Evolutionary conservation across 2,888 invertebrate genomes (phyloP).

Genomic region (Antitype chi): DNA sequence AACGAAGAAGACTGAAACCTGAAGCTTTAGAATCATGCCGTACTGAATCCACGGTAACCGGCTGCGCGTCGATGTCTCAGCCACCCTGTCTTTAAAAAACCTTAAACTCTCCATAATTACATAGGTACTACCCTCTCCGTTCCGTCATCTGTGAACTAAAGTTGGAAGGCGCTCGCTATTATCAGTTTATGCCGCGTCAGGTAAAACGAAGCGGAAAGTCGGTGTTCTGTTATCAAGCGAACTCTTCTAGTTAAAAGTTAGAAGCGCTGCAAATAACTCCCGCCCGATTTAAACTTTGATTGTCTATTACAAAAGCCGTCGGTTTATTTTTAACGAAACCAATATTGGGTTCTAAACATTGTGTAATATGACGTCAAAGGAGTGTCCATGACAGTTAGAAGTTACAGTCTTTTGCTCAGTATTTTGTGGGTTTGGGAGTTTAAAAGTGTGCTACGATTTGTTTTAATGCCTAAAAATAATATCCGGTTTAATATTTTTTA

Average conservation of each 20-base stretch:
- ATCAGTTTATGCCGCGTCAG: slow-evolving; percentile 63
- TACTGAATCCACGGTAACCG: too few species aligned
- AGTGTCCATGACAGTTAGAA: slow-evolving; percentile 17
- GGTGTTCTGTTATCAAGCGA: slow-evolving; percentile 70
- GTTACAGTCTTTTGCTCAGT: background rate
- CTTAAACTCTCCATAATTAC: background rate
- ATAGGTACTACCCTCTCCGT: background rate
- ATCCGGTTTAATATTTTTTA: background rate
- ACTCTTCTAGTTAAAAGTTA: slow-evolving; percentile 84
- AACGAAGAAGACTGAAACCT: too few species aligned
- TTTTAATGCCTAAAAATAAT: background rate
- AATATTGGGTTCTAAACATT: slow-evolving; percentile 47
- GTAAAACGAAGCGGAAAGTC: slow-evolving; percentile 62
- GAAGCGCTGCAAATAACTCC: slow-evolving; percentile 71
- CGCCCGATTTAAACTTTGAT: slow-evolving; percentile 79
- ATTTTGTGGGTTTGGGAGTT: background rate
- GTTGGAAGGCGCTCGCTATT: slow-evolving; percentile 47
- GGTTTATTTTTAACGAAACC: slow-evolving; percentile 70
- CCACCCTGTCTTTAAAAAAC: background rate
- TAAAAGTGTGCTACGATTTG: background rate
- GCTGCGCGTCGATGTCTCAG: too few species aligned
- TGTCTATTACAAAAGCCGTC: slow-evolving; percentile 75
- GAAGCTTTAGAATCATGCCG: too few species aligned
- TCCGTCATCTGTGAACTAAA: slow-evolving; percentile 44
- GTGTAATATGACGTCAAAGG: slow-evolving; percentile 39